phyloP scores from a whole-genome alignment of 2,113 vertebrate genomes.

The Rhynchopsitta pachyrhyncha region DNA sequence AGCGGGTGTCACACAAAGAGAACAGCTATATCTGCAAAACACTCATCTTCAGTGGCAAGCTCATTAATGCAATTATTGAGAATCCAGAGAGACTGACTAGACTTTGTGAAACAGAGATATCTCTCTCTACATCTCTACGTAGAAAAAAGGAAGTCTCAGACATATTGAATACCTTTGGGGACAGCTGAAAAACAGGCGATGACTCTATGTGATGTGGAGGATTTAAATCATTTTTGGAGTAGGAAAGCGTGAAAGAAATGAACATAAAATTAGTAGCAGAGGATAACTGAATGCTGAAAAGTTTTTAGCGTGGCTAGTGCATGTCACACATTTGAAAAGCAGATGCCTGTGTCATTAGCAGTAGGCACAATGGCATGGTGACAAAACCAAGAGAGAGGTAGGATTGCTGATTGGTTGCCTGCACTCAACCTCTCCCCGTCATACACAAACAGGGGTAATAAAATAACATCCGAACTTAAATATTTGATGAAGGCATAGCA shows the following conservation, averaged over 20 bases:
- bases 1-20: accelerated
- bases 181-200: not conserved
- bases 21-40: not conserved
- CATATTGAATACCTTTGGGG: not conserved
- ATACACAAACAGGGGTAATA: not conserved
- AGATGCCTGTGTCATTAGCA: not conserved
- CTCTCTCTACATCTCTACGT: not conserved
- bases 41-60: not conserved
- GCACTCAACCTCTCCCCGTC: not conserved
- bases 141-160: not conserved
- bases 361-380: not conserved
- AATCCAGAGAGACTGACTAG: not conserved
- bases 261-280: not conserved
- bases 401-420: accelerated
- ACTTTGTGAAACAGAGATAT: not conserved
- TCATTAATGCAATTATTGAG: not conserved
- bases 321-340: not conserved
- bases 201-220: not conserved
- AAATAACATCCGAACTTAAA: not conserved
- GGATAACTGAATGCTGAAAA: not conserved
- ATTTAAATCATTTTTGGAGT: not conserved
- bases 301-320: not conserved
- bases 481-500: not conserved
- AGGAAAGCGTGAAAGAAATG: not conserved
- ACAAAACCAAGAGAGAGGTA: not conserved